Conservation (phyloP, 1,140 invertebrate genomes). For the Phymorhynchus buccinoides region DNA sequence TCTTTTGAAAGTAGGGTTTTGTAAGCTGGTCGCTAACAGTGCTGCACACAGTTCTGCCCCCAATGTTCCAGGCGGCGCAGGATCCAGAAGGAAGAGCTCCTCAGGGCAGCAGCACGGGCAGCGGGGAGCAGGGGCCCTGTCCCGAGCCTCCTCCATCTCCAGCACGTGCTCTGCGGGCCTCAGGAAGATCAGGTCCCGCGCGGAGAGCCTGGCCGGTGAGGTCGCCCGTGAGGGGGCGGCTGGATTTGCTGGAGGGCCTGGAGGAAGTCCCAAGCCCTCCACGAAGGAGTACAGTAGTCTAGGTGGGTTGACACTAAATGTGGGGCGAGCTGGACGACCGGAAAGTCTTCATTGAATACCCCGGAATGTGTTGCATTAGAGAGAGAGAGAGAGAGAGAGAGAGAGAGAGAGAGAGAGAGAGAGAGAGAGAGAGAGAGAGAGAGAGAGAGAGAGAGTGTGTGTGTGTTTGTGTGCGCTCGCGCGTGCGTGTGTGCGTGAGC, state of each 20-base stretch:
- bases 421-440: too few relatives aligned
- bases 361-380: too few relatives aligned
- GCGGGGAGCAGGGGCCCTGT: conserved; percentile 33
- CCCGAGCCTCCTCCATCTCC: conserved; percentile 56
- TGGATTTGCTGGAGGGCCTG: not conserved
- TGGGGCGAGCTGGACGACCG: too few relatives aligned
- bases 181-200: conserved; percentile 50
- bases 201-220: conserved; percentile 46
- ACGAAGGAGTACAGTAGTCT: conserved; percentile 54
- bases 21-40: too few relatives aligned
- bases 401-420: too few relatives aligned
- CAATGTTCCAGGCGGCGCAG: not conserved
- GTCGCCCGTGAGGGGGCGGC: not conserved
- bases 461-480: too few relatives aligned
- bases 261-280: conserved; percentile 53
- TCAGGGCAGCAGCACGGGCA: conserved; percentile 13
- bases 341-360: too few relatives aligned
- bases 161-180: conserved; percentile 53
- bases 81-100: conserved; percentile 28
- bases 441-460: too few relatives aligned
- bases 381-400: too few relatives aligned
- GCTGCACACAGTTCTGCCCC: not conserved
- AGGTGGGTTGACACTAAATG: too few relatives aligned
- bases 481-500: too few relatives aligned
- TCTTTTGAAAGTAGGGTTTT: too few relatives aligned